Evolutionary conservation across 2,113 vertebrate genomes (phyloP).

Genomic region (Phalacrocorax brasilianus): DNA sequence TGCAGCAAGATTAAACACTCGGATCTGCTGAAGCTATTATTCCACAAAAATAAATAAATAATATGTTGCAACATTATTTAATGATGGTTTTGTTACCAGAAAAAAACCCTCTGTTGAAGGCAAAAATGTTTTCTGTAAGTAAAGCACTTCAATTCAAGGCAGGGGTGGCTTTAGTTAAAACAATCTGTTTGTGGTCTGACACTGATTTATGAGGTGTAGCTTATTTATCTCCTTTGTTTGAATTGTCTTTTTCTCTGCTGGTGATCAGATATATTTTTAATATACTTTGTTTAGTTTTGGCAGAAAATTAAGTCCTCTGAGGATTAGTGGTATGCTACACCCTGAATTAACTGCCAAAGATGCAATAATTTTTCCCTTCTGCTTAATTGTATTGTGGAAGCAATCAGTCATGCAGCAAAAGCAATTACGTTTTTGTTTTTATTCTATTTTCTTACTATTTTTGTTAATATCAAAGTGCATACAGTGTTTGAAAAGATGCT

Average conservation of each 20-base stretch:
- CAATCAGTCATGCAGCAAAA: conserved; percentile 51
- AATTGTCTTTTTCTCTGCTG: conserved; percentile 8
- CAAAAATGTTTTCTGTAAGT: not conserved
- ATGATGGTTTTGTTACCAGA: not conserved
- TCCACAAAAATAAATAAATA: not conserved
- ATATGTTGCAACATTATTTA: not conserved
- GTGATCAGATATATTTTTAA: not conserved
- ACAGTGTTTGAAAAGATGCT: not conserved
- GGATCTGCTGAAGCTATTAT: not conserved
- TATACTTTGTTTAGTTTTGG: not conserved
- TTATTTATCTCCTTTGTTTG: conserved; percentile 16
- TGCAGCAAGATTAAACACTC: not conserved
- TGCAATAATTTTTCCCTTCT: conserved; percentile 24
- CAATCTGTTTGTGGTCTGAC: not conserved
- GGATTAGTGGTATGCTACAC: not conserved
- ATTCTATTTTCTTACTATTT: conserved; percentile 15
- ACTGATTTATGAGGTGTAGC: conserved; percentile 1
- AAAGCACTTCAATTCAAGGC: not conserved
- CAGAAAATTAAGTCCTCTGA: conserved; percentile 29
- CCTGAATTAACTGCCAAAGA: conserved; percentile 33
- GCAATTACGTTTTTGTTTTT: conserved; percentile 28
- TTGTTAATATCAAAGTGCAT: not conserved
- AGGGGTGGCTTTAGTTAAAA: conserved; percentile 8
- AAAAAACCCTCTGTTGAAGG: not conserved
- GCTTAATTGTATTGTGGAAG: conserved; percentile 45